These are phyloP conservation scores for Aromia moschata DNA, from an alignment of 2,888 invertebrate genomes.

Conservation along the genomic window DNA sequence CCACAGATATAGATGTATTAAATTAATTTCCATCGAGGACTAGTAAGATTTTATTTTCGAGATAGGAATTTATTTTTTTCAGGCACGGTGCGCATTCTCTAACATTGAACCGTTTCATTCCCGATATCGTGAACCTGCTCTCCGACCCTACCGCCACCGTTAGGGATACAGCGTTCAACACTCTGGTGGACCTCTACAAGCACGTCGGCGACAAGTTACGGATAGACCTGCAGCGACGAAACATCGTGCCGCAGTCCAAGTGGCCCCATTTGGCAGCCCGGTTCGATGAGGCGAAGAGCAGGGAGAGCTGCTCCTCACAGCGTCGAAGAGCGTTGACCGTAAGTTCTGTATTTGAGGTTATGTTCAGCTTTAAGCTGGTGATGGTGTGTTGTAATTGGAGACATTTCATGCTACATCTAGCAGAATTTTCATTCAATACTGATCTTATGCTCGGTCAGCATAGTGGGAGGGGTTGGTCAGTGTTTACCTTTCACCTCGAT, in stretches of 20 bases:
- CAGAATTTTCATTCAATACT: too few species aligned
- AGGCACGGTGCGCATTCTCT: slow-evolving; percentile 89
- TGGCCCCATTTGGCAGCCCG: slow-evolving; percentile 76
- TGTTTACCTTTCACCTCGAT: too few species aligned
- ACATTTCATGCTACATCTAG: too few species aligned
- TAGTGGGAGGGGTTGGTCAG: too few species aligned
- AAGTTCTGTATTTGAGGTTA: slow-evolving; percentile 38
- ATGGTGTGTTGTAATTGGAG: too few species aligned
- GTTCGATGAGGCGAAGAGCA: slow-evolving; percentile 86
- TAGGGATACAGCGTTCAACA: slow-evolving; percentile 85
- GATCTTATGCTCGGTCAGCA: too few species aligned
- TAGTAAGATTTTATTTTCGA: too few species aligned
- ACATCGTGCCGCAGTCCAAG: slow-evolving; percentile 79
- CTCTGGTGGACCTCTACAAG: slow-evolving; percentile 89
- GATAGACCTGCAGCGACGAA: slow-evolving; percentile 82
- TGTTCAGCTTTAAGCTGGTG: too few species aligned
- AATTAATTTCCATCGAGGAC: too few species aligned
- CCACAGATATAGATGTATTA: too few species aligned
- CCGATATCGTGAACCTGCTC: slow-evolving; percentile 81
- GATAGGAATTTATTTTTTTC: slow-evolving; percentile 48
- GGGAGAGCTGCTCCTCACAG: slow-evolving; percentile 78
- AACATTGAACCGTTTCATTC: slow-evolving; percentile 82
- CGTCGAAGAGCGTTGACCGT: slow-evolving; percentile 61
- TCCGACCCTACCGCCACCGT: slow-evolving; percentile 89
- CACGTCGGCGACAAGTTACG: slow-evolving; percentile 91